Evolutionary conservation across 1,140 invertebrate genomes (phyloP), one percentile per base, ranked within the genome.

Genomic region (Frieseomelitta varia): DNA sequence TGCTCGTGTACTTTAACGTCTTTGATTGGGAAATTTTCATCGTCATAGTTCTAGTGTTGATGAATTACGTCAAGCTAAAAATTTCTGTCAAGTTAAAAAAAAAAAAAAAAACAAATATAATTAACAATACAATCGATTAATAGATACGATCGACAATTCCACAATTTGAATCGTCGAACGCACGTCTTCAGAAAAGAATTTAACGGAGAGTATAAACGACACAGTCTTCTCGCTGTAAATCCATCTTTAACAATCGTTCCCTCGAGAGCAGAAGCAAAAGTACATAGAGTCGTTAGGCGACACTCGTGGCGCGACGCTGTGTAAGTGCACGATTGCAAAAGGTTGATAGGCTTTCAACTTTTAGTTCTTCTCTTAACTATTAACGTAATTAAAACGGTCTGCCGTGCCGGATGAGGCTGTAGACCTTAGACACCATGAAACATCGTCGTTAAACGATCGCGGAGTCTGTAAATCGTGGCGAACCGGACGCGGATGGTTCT

Each of bases 381-480:
- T n/a, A n/a, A 61, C 63, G 61, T 84, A 84, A 87, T 87, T 68
- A 83, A 87, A 68, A 84, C 58, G 56, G 17, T n/a, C 58, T 53
- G 75, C 65, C 63, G 69, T 53, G 56, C 8, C 21, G 72, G 27
- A 53, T 53, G 30, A 47, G n/a, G 17, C 71, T 73, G 21, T 55
- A 34, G 85, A 71, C 30, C 53, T 47, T 61, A 27, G 61, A 79
- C 79, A 86, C 81, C 78, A 73, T 21, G 74, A 61, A 63, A 82
- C 63, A 51, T 47, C 82, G 58, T 76, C 65, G 79, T 76, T 81
- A 76, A 63, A 55, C 79, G 85, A 63, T 67, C 74, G 61, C 39
- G 8, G 47, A 87, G 87, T 80, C 74, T 34, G 67, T 75, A 75
- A 87, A 88, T 88, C 78, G 53, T 27, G 27, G 61, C 51, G 19